Base-by-base conservation (phyloP, 2,888 invertebrate species). In the Cepaea hortensis region DNA sequence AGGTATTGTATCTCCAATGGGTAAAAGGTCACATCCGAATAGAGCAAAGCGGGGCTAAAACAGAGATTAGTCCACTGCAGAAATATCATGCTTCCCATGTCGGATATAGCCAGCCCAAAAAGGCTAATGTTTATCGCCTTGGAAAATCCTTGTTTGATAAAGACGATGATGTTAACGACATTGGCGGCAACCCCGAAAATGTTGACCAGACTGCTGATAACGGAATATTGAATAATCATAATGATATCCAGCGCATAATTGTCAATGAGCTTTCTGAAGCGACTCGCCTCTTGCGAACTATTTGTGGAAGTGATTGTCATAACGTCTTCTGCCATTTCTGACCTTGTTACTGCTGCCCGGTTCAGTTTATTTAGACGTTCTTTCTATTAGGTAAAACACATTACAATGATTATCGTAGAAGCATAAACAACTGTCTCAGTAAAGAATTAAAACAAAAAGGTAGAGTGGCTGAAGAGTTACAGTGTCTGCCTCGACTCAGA, bases 121-220 rank as follows among this genome's bases (percentile, higher is more conserved):
- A 73, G 46, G 9, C 46, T 46, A 7, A 73, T 73, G 46, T 73
- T 73, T 1, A 46, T 23, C 3, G 73, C 6, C 11, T 46, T 46
- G 18, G 5, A 9, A 55, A 55, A 55, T 11, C 55, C 55, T 55
- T 55, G 55, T 55, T 55, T 55, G 55, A 55, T 55, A 46, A 73
- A 73, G 18, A 73, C 73, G 3, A 23, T 23, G 13, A 35, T 46
- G 46, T 73, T 73, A 2, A 73, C 15, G 3, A 46, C 18, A 18
- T 73, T 73, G 15, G 11, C 3, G 3, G 35, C 18, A 13, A 73
- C 23, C 1, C 73, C 73, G n/a, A 61, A 81, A 5, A 81, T 70
- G 48, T 70, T 75, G 46, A 84, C 23, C 20, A 84, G n/a, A 20
- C 35, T 75, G 20, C 84, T 75, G 75, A 84, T 35, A 84, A 62